A percentile compares a stretch with the other conserved stretches of the same genome.
These are phyloP conservation scores for Drosophila kuntzei DNA, from an alignment of 2,888 invertebrate species.

Conservation along the genomic window DNA sequence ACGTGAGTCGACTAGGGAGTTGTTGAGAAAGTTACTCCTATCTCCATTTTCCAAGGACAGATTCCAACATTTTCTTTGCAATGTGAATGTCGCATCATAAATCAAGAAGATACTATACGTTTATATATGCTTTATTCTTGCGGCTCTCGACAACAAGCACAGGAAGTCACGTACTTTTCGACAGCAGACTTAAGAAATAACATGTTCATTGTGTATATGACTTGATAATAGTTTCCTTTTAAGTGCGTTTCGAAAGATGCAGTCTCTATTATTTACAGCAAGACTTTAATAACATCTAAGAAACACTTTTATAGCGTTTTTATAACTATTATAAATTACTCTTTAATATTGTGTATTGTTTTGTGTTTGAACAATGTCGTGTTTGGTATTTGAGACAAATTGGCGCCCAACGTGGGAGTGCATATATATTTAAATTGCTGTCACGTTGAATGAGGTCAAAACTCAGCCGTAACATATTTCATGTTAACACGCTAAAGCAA, in stretches of 20 bases:
- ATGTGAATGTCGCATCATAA: constrained; percentile 44
- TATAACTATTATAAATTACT: constrained; percentile 6
- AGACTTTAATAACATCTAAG: too few relatives aligned
- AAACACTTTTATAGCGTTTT: background rate
- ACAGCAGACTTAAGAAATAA: constrained; percentile 4
- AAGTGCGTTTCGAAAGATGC: background rate
- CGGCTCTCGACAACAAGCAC: background rate
- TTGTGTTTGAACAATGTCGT: background rate
- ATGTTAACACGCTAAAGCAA: constrained; percentile 17
- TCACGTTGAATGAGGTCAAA: constrained; percentile 16
- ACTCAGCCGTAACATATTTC: constrained; percentile 8
- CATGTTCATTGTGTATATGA: constrained; percentile 6
- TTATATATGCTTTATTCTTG: background rate
- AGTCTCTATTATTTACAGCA: background rate
- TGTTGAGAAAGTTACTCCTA: background rate
- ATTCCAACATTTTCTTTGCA: constrained; percentile 8
- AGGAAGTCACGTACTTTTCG: constrained; percentile 16
- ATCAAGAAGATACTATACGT: constrained; percentile 26
- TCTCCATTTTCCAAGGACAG: constrained; percentile 6
- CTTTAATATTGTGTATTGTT: background rate
- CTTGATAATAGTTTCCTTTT: constrained; percentile 8
- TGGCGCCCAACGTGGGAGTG: constrained; percentile 13
- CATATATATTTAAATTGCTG: constrained; percentile 7
- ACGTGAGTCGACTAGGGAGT: constrained; percentile 31
- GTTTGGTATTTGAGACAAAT: background rate